Evolutionary conservation across 2,888 invertebrate genomes (phyloP).

Genomic region (Ornithoptera priamus): DNA sequence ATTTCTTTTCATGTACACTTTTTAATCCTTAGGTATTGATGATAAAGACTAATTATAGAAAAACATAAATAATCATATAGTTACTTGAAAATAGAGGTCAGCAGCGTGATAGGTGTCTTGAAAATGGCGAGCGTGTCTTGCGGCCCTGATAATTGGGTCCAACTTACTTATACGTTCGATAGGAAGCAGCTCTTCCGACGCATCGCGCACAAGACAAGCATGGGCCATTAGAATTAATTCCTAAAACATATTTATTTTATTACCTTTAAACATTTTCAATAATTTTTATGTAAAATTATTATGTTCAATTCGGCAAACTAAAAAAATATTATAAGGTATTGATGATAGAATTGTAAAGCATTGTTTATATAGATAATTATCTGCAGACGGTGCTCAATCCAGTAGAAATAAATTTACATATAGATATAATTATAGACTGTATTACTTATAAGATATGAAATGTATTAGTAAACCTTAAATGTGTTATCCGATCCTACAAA

Average conservation of each 20-base stretch:
- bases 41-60: not conserved
- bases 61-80: not conserved
- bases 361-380: too few species aligned
- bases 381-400: too few species aligned
- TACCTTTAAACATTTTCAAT: not conserved
- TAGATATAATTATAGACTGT: too few species aligned
- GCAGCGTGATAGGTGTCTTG: conserved; percentile 59
- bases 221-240: conserved; percentile 68
- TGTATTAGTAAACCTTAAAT: conserved; percentile 49
- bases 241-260: conserved; percentile 38
- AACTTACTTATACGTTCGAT: conserved; percentile 35
- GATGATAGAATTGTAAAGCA: too few species aligned
- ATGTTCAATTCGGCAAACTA: too few species aligned
- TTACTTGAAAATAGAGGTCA: conserved; percentile 61
- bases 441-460: not conserved
- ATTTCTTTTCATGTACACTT: too few species aligned
- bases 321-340: too few species aligned
- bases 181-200: conserved; percentile 45
- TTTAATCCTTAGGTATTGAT: too few species aligned
- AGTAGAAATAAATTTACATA: too few species aligned
- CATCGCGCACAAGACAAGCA: conserved; percentile 54
- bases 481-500: conserved; percentile 53
- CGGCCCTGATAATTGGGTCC: conserved; percentile 51
- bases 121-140: conserved; percentile 65
- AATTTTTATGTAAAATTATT: not conserved